A percentile compares a stretch with the other conserved stretches of the same genome.
These are phyloP conservation scores for Microplitis manilae DNA, from an alignment of 2,888 invertebrate species.

Conservation along the genomic window DNA sequence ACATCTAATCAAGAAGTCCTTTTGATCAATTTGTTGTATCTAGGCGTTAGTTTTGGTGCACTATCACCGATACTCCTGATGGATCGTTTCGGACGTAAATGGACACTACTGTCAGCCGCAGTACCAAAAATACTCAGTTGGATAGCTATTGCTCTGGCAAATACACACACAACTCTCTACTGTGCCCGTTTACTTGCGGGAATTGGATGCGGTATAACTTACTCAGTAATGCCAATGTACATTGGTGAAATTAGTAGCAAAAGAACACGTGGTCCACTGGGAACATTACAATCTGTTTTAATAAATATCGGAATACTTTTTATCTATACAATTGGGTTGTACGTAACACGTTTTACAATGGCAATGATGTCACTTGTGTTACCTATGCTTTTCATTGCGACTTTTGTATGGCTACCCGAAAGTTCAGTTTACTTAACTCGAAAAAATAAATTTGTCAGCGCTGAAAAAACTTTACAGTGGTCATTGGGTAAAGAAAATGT, in stretches of 20 bases:
- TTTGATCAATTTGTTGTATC: constrained; percentile 64
- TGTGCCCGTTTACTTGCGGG: constrained; percentile 64
- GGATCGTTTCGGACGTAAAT: constrained; percentile 67
- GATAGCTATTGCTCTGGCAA: constrained; percentile 62
- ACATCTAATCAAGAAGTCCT: constrained; percentile 56
- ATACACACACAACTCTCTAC: constrained; percentile 55
- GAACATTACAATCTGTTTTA: constrained; percentile 61
- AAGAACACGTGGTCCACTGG: constrained; percentile 64
- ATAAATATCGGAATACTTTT: constrained; percentile 65
- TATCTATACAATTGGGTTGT: constrained; percentile 62
- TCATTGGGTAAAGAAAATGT: constrained; percentile 64
- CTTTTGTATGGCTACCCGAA: constrained; percentile 67
- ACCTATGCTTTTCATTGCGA: constrained; percentile 60
- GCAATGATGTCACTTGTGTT: constrained; percentile 60
- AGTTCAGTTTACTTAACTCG: constrained; percentile 65
- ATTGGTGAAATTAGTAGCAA: constrained; percentile 67
- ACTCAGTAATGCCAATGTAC: constrained; percentile 67
- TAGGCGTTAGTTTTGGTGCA: constrained; percentile 65
- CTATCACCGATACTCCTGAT: constrained; percentile 63
- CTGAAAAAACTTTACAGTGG: constrained; percentile 65
- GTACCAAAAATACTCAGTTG: constrained; percentile 66
- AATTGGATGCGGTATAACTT: constrained; percentile 66
- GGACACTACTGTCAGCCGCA: constrained; percentile 64
- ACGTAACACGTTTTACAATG: constrained; percentile 57
- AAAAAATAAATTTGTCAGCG: constrained; percentile 60